Percentiles rank a stretch among this genome's conserved stretches.
Conservation (phyloP, 37 sponge, comb jelly and placozoan genomes). For the Geodia barretti region DNA sequence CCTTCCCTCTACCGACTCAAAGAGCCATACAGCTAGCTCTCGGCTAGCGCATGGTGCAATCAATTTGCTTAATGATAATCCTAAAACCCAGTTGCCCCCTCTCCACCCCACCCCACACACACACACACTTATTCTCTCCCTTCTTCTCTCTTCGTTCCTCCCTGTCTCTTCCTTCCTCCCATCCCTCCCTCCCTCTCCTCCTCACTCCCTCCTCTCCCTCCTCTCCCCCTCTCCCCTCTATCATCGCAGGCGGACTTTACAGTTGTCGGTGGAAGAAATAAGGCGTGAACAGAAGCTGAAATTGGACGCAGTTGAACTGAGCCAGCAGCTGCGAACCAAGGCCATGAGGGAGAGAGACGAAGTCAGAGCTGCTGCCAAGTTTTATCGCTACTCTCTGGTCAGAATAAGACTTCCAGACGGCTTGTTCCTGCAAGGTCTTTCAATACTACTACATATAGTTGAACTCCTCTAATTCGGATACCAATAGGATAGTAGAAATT, state of each 20-base stretch:
- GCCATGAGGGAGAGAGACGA: conserved; percentile 86
- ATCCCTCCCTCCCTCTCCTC: not conserved
- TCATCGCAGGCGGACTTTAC: conserved; percentile 50
- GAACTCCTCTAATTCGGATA: too few relatives aligned
- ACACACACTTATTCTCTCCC: not conserved
- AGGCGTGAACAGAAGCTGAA: conserved; percentile 72
- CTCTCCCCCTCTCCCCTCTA: conserved; percentile 41
- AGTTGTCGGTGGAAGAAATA: conserved; percentile 70
- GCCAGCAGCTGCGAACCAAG: conserved; percentile 53
- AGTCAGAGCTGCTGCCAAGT: conserved; percentile 33
- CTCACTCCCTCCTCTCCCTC: conserved; percentile 10
- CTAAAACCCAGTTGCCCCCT: not conserved
- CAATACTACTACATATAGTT: too few relatives aligned
- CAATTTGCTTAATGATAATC: too few relatives aligned
- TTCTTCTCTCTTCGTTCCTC: not conserved
- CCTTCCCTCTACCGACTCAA: too few relatives aligned
- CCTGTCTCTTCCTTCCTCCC: not conserved
- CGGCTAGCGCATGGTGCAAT: too few relatives aligned
- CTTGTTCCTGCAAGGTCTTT: conserved; percentile 70
- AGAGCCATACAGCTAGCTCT: too few relatives aligned
- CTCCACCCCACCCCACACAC: not conserved
- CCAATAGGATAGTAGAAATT: too few relatives aligned
- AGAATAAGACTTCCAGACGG: conserved; percentile 74
- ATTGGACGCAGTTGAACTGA: conserved; percentile 52
- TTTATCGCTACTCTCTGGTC: conserved; percentile 67